Percentiles rank a stretch among this genome's conserved stretches.
Conservation (phyloP, 2,113 vertebrate species). For the Chinchilla lanigera region DNA sequence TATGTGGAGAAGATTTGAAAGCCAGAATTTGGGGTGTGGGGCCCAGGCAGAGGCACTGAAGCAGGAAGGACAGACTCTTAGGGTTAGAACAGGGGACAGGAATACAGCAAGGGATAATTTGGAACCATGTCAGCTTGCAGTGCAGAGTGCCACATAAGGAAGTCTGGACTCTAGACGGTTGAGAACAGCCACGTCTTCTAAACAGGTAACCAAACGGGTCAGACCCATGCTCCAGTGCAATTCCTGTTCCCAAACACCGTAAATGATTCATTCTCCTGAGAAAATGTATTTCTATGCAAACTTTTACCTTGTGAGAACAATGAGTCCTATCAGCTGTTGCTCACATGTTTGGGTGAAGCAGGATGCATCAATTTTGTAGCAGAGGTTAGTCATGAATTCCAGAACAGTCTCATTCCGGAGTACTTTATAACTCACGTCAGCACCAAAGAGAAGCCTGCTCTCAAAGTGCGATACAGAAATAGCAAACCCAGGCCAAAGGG, state of each 20-base stretch:
- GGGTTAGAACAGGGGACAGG: accelerated
- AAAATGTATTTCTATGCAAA: neutral
- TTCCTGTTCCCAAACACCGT: neutral
- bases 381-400: conserved; percentile 82
- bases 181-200: neutral
- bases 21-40: neutral
- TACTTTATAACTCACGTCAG: conserved; percentile 84
- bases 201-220: neutral
- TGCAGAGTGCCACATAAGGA: neutral
- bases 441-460: conserved; percentile 76
- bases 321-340: conserved; percentile 81
- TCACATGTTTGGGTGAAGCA: conserved; percentile 78
- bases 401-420: conserved; percentile 85
- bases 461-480: conserved; percentile 82
- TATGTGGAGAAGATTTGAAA: neutral
- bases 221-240: neutral
- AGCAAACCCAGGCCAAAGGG: conserved; percentile 85
- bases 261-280: neutral
- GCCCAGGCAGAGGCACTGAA: neutral
- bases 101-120: neutral
- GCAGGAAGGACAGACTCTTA: neutral
- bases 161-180: neutral
- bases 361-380: neutral
- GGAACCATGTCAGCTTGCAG: accelerated
- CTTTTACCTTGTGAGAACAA: conserved; percentile 86